These are phyloP conservation scores for Podabrus alpinus DNA, from an alignment of 2,888 invertebrate species.

Conservation along the genomic window DNA sequence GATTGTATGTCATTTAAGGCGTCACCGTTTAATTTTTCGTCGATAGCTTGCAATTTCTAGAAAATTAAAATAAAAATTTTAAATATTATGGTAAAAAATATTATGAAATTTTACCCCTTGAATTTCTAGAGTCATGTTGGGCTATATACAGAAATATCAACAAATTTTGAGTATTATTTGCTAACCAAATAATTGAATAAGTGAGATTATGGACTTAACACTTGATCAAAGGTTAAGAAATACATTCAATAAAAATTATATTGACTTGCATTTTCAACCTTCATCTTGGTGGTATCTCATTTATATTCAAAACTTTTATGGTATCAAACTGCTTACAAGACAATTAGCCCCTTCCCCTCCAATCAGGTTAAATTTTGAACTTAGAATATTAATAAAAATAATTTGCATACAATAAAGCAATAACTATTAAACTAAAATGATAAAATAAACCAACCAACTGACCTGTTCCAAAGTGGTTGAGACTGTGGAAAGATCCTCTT, in stretches of 20 bases:
- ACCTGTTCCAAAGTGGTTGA: constrained; percentile 14
- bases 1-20: neutral
- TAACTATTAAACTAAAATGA: neutral
- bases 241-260: neutral
- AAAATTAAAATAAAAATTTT: neutral
- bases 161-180: neutral
- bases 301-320: neutral
- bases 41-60: constrained; percentile 8
- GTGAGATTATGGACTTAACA: neutral
- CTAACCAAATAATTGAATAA: neutral
- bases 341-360: neutral
- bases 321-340: neutral
- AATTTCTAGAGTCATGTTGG: neutral
- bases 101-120: neutral
- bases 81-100: neutral
- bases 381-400: neutral
- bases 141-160: neutral
- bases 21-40: constrained; percentile 13
- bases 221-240: neutral
- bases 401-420: neutral
- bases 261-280: neutral
- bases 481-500: constrained; percentile 38
- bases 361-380: neutral
- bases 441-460: constrained; percentile 13
- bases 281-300: neutral